These are phyloP conservation scores for Ptychadena robeensis DNA, from an alignment of 2,797 vertebrate genomes.

Conservation along the genomic window DNA sequence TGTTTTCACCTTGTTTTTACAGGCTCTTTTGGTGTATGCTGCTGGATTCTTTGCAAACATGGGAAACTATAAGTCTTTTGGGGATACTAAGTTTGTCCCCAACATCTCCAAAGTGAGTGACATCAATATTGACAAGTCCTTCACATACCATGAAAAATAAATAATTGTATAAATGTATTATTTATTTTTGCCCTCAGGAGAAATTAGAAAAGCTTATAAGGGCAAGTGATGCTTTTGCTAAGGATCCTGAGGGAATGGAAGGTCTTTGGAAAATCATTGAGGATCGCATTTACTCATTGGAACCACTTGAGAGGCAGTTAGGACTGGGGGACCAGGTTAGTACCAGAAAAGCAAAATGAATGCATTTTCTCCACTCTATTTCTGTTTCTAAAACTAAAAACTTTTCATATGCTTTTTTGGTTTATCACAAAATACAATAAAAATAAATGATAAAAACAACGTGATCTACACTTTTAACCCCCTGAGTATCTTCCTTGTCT, in stretches of 20 bases:
- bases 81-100: slow-evolving; percentile 93
- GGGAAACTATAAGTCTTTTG: slow-evolving; percentile 96
- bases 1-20: background rate
- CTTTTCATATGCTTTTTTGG: background rate
- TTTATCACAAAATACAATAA: no score
- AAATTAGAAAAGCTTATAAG: slow-evolving; percentile 85
- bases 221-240: slow-evolving; percentile 82
- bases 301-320: slow-evolving; percentile 84
- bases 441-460: no score
- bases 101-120: slow-evolving; percentile 85
- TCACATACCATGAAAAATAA: background rate
- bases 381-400: background rate
- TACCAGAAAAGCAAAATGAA: no score
- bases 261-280: slow-evolving; percentile 82
- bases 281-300: slow-evolving; percentile 83
- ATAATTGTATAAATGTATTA: no score
- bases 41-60: slow-evolving; percentile 91
- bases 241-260: slow-evolving; percentile 77
- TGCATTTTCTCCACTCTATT: background rate
- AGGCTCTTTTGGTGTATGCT: slow-evolving; percentile 90
- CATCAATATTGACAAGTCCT: background rate
- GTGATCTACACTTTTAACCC: no score
- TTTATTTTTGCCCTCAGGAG: slow-evolving; percentile 74
- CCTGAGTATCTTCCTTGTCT: no score
- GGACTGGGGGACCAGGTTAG: slow-evolving; percentile 85